phyloP scores from a whole-genome alignment of 2,113 vertebrate genomes.

The Oryzias woworae region DNA sequence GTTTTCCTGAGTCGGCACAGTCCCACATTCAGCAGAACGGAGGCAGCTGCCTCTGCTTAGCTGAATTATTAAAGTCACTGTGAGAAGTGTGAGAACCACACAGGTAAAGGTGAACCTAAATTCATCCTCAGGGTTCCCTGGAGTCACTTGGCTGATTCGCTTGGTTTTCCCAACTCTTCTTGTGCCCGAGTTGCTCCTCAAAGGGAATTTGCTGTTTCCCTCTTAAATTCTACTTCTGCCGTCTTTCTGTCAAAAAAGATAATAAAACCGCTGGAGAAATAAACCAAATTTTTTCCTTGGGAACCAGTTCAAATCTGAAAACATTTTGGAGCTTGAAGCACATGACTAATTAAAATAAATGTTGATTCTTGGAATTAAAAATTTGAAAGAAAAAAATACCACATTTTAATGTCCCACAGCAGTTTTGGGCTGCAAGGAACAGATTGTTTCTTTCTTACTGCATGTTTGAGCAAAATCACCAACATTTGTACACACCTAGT shows the following conservation, averaged over 20 bases:
- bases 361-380: constrained; percentile 43
- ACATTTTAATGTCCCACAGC: no score
- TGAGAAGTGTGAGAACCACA: constrained; percentile 21
- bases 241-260: neutral
- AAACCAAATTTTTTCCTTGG: constrained; percentile 3
- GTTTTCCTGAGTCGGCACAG: constrained; percentile 8
- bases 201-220: constrained; percentile 15
- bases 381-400: no score
- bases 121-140: constrained; percentile 24
- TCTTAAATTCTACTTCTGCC: constrained; percentile 17
- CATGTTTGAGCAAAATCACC: no score
- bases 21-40: constrained; percentile 1
- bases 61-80: constrained; percentile 56
- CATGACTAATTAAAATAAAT: constrained; percentile 44
- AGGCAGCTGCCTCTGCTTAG: constrained; percentile 12
- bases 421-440: no score
- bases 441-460: no score
- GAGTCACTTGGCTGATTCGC: constrained; percentile 21
- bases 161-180: constrained; percentile 15
- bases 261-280: constrained; percentile 10
- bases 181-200: constrained; percentile 2
- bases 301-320: neutral
- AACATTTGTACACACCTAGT: no score
- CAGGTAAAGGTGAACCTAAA: constrained; percentile 44
- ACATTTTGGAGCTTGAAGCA: neutral